phyloP scores from a whole-genome alignment of 1,140 invertebrate species.

The Callitettix versicolor region DNA sequence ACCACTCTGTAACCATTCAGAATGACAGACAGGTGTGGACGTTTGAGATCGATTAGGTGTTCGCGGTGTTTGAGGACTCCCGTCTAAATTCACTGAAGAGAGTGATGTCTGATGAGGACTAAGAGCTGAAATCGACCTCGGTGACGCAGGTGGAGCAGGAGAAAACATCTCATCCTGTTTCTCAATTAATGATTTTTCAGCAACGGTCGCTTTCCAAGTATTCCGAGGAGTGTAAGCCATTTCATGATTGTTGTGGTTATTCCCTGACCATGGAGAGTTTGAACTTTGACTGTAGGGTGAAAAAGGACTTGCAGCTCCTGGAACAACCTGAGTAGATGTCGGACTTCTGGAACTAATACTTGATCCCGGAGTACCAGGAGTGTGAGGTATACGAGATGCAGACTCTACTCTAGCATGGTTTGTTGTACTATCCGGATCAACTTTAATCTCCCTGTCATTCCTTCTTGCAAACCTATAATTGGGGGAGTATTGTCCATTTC shows the following conservation, averaged over 20 bases:
- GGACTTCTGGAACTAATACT: not conserved
- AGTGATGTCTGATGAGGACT: no score
- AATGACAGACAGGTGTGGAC: no score
- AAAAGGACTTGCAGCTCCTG: no score
- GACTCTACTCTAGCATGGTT: not conserved
- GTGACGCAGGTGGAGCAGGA: no score
- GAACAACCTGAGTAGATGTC: not conserved
- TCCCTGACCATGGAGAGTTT: not conserved
- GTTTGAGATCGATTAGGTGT: not conserved
- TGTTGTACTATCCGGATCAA: constrained; percentile 55
- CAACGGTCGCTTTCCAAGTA: no score
- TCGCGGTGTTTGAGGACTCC: not conserved
- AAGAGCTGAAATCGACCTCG: no score
- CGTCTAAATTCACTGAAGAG: no score
- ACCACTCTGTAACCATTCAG: no score
- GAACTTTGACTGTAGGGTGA: not conserved
- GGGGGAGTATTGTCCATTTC: no score
- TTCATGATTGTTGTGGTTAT: not conserved
- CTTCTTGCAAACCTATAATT: constrained; percentile 29
- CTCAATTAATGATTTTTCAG: no score
- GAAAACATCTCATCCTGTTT: no score
- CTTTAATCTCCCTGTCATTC: constrained; percentile 35
- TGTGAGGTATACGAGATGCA: not conserved
- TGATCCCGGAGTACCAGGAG: not conserved
- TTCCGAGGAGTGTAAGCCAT: no score